Conservation (phyloP, 2,888 invertebrate genomes). For the Steinernema hermaphroditum region DNA sequence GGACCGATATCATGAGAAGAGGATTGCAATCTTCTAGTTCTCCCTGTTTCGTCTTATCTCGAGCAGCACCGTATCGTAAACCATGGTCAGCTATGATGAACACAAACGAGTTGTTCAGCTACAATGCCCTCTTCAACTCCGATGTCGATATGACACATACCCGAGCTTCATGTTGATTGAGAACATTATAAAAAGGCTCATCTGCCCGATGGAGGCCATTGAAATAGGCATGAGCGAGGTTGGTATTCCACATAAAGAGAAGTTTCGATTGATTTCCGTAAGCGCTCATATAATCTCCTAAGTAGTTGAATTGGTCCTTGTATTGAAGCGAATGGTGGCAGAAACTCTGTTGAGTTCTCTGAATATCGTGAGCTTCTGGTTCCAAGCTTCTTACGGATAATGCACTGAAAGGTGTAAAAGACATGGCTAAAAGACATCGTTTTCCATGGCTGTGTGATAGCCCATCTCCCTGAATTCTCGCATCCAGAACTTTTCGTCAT, state of each 20-base stretch:
- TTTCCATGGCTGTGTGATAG: neutral
- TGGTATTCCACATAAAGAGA: neutral
- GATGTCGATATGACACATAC: neutral
- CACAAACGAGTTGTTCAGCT: conserved; percentile 33
- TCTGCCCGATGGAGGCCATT: conserved; percentile 32
- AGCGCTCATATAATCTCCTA: conserved; percentile 5
- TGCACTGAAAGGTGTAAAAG: too few relatives aligned
- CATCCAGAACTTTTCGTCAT: neutral
- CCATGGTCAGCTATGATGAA: conserved; percentile 35
- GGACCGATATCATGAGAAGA: conserved; percentile 19
- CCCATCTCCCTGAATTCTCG: neutral
- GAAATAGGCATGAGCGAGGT: neutral
- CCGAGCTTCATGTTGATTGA: conserved; percentile 4
- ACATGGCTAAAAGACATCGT: too few relatives aligned
- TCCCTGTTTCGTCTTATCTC: conserved; percentile 14
- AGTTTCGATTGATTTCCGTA: conserved; percentile 9
- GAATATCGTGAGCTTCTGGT: too few relatives aligned
- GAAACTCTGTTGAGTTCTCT: too few relatives aligned
- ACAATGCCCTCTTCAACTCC: neutral
- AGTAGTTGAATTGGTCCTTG: too few relatives aligned
- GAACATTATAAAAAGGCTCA: conserved; percentile 31
- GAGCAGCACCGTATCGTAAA: conserved; percentile 10
- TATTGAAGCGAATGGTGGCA: too few relatives aligned
- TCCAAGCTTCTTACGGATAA: too few relatives aligned
- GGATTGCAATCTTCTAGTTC: conserved; percentile 31